phyloP scores from a whole-genome alignment of 2,113 vertebrate species.

The Phylloscopus trochilus region DNA sequence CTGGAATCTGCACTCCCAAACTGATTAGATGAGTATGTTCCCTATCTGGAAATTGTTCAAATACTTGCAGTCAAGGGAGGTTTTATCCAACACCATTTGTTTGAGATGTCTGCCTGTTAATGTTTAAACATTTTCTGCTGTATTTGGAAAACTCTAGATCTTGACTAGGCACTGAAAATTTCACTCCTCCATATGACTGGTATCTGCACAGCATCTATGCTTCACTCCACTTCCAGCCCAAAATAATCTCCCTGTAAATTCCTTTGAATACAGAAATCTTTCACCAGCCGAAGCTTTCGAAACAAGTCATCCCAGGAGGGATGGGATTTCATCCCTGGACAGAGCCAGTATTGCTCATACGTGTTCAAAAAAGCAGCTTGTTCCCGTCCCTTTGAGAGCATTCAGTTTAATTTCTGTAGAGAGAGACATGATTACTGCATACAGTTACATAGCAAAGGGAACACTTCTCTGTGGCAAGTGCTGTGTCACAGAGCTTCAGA shows the following conservation, averaged over 20 bases:
- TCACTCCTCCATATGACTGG: background rate
- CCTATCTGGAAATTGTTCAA: background rate
- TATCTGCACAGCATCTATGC: background rate
- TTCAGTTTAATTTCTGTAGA: fast-evolving
- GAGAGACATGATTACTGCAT: background rate
- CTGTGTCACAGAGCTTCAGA: background rate
- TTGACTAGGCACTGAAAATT: background rate
- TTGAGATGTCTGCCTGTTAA: background rate
- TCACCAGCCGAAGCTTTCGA: background rate
- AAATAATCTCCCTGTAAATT: background rate
- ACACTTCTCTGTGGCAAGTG: background rate
- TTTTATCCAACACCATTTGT: constrained; percentile 1
- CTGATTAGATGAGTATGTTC: background rate
- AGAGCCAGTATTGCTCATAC: background rate
- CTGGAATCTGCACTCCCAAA: background rate
- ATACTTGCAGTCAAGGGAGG: background rate
- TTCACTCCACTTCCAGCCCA: background rate
- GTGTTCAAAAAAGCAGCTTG: background rate
- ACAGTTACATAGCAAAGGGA: background rate
- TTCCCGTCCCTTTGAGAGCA: background rate
- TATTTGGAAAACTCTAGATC: background rate
- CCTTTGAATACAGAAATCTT: background rate
- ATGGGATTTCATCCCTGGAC: background rate
- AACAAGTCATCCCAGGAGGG: background rate
- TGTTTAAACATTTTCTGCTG: background rate